Percentiles rank a stretch among this genome's conserved stretches.
These are phyloP conservation scores for Plumapathes pennacea DNA, from an alignment of 92 coral and sea anemone genomes.

Conservation along the genomic window DNA sequence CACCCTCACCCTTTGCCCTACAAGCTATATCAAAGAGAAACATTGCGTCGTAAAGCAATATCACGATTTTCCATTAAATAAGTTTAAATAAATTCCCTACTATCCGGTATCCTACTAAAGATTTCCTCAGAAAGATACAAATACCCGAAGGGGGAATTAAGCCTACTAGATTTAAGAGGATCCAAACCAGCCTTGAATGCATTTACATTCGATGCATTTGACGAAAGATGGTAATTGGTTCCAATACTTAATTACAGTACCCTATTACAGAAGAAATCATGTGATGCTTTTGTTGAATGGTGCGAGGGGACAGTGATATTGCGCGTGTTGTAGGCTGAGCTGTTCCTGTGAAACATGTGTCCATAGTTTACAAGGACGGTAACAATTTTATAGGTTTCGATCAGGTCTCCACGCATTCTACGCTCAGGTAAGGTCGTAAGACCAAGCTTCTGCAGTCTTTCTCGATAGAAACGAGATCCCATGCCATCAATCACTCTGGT, in stretches of 20 bases:
- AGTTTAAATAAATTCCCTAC: too few species aligned
- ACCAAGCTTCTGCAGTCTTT: not conserved
- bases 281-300: not conserved
- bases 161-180: slow-evolving; percentile 1
- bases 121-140: too few species aligned
- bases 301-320: not conserved
- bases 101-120: too few species aligned
- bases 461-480: slow-evolving; percentile 2
- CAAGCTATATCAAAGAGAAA: too few species aligned
- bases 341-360: too few species aligned
- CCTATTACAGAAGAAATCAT: slow-evolving; percentile 1
- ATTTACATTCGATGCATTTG: not conserved
- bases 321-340: too few species aligned
- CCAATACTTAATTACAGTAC: too few species aligned
- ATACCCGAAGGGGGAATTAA: too few species aligned
- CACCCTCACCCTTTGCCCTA: too few species aligned
- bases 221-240: not conserved
- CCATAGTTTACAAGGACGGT: slow-evolving; percentile 1
- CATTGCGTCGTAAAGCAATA: too few species aligned
- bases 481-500: slow-evolving; percentile 12
- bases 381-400: slow-evolving; percentile 9
- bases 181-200: not conserved
- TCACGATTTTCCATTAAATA: too few species aligned
- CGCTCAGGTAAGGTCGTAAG: slow-evolving; percentile 14
- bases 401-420: slow-evolving; percentile 26